Evolutionary conservation across 2,797 vertebrate genomes (phyloP), one percentile per base, ranked within the genome.

Genomic region (Aythya fuligula): DNA sequence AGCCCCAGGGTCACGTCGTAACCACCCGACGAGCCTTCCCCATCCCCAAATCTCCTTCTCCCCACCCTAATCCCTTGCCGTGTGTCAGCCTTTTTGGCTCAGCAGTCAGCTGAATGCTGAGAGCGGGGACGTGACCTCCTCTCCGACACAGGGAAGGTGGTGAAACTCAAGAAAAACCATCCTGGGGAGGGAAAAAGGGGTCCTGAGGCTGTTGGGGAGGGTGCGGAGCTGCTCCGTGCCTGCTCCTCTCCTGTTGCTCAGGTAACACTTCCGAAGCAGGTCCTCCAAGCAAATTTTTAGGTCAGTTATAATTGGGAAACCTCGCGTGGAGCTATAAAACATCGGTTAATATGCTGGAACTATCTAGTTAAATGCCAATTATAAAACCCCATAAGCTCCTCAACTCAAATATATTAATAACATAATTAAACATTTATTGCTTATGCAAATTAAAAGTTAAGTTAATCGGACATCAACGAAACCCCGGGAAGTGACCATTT

Each of bases 311-410:
- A 98, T 95, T 96, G 97, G 96, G 95, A 96, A 84, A 78, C 91
- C 93, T 97, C 67, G 27, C 6, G 7, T 36, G 69, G 82, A 88
- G 38, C 60, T 76, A 94, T 96, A 97, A 97, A 97, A 82, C 95
- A 96, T 94, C 93, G 79, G 89, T 96, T 98, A 98, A 98, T 97
- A 95, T 49, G 92, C 97, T 82, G 89, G 97, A 98, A 98, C 95
- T 85, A 96, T 97, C 96, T 95, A 97, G 97, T 98, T 98, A 98
- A 98, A 98, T 96, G 97, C 97, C 97, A 97, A 97, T 98, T 97
- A 98, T 84, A 96, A 96, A 73, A 65, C 89, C 96, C 95, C 97
- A 97, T 97, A 97, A 98, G 97, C 96, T 96, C 87, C 94, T 97
- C 83, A 89, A 94, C 95, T 97, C 87, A 96, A 97, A 97, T 95